Evolutionary conservation across 2,113 vertebrate species (phyloP).

Genomic region (Hydrochoerus hydrochaeris): DNA sequence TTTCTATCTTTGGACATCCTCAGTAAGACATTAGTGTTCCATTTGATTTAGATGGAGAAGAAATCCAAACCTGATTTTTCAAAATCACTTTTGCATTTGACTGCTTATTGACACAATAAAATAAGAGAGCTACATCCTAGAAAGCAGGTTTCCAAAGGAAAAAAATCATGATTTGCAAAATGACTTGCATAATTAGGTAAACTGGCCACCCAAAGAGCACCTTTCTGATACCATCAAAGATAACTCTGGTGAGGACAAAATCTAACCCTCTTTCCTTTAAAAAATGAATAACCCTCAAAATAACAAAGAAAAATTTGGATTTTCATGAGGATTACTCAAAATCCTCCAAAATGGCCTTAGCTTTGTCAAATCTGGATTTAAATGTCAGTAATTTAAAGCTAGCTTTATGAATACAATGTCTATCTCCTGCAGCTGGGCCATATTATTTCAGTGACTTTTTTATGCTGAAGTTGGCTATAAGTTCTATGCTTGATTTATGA

Average conservation of each 20-base stretch:
- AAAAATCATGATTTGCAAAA: slow-evolving; percentile 65
- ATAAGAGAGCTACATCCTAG: background rate
- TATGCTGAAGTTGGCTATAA: slow-evolving; percentile 83
- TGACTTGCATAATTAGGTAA: slow-evolving; percentile 49
- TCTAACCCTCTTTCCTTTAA: slow-evolving; percentile 37
- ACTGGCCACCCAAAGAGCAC: background rate
- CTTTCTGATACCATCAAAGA: slow-evolving; percentile 65
- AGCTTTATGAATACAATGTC: slow-evolving; percentile 79
- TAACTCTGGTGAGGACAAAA: background rate
- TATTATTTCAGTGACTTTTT: slow-evolving; percentile 83
- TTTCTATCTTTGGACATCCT: slow-evolving; percentile 71
- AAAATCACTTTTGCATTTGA: slow-evolving; percentile 65
- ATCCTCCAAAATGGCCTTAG: slow-evolving; percentile 74
- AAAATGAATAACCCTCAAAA: slow-evolving; percentile 61
- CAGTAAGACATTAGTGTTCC: slow-evolving; percentile 27
- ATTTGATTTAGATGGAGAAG: slow-evolving; percentile 52
- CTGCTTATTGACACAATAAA: slow-evolving; percentile 44
- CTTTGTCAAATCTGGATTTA: slow-evolving; percentile 81
- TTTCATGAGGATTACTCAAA: slow-evolving; percentile 80
- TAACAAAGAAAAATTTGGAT: slow-evolving; percentile 78
- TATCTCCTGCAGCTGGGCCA: slow-evolving; percentile 79
- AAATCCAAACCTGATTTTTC: slow-evolving; percentile 68
- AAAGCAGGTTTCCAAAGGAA: slow-evolving; percentile 36
- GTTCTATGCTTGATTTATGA: slow-evolving; percentile 83
- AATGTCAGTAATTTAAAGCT: slow-evolving; percentile 82